Base-by-base conservation (phyloP, 2,113 vertebrate species). In the Coreoperca whiteheadi region DNA sequence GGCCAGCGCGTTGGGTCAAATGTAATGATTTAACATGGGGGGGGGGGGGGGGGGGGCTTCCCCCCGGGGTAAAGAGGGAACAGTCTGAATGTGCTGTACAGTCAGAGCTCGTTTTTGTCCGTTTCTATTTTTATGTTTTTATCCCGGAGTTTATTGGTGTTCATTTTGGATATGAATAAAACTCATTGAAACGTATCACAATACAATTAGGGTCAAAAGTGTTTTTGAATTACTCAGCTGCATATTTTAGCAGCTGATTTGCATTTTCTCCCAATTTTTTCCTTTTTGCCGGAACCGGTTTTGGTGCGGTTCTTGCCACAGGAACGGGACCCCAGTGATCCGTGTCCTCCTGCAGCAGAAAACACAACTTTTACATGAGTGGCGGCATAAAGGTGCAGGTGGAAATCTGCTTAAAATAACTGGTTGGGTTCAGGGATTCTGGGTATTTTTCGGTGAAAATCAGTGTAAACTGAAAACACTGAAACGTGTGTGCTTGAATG, bases 1-100 rank as follows among this genome's bases (percentile, higher is more conserved):
- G 80, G 78, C 79, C 32, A 37, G 66, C 60, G 79, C 64, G 78
- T 39, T 25, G 32, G 70, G 69, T 83, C 85, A 53, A 48, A 76
- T 7, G 0, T 69, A 65, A 82, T 37, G 60, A 80, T 87, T 83
- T 69, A 70, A 66, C 60, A 37, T n/a, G n/a, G n/a, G n/a, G n/a
- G n/a, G n/a, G n/a, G n/a, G n/a, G n/a, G n/a, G n/a, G n/a, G n/a
- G n/a, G n/a, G n/a, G n/a, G n/a, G n/a, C n/a, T n/a, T n/a, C n/a
- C n/a, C n/a, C n/a, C n/a, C n/a, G n/a, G n/a, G n/a, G n/a, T n/a
- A n/a, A n/a, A n/a, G 43, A 57, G 63, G 28, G 25, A 18, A 71
- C 66, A 46, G 46, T n/a, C 18, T 50, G 32, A 74, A 23, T 5
- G 2, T 59, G 30, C 30, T 34, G 28, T n/a, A 16, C 50, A 60